These are phyloP conservation scores for Amblyraja radiata DNA, from an alignment of 2,797 vertebrate species.

Conservation along the genomic window DNA sequence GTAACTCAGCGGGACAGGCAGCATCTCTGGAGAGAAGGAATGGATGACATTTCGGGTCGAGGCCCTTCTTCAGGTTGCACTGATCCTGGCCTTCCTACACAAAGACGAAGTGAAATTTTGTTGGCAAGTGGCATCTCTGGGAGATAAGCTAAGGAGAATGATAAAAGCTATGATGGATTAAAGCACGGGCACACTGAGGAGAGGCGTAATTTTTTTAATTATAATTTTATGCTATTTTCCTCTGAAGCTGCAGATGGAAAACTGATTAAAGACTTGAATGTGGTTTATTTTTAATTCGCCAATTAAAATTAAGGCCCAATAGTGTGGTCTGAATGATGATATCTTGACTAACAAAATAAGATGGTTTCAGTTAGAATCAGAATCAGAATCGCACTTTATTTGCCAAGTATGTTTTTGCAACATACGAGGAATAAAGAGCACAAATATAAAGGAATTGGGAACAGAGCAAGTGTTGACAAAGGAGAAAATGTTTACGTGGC, in stretches of 20 bases:
- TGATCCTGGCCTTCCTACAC: neutral
- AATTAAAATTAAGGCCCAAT: neutral
- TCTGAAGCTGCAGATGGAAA: neutral
- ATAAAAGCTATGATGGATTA: neutral
- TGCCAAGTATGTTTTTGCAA: too few species aligned
- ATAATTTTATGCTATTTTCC: neutral
- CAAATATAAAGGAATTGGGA: neutral
- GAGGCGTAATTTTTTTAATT: neutral
- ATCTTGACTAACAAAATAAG: neutral
- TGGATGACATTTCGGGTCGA: too few species aligned
- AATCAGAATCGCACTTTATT: too few species aligned
- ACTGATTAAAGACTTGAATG: neutral
- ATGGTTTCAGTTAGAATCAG: neutral
- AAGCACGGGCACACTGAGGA: neutral
- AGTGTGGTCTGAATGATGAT: neutral
- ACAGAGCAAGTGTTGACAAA: neutral
- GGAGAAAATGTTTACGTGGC: neutral
- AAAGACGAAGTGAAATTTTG: conserved; percentile 19
- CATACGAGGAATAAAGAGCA: neutral
- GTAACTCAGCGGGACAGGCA: too few species aligned
- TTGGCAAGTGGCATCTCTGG: neutral
- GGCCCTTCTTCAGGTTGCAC: too few species aligned
- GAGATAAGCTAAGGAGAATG: neutral
- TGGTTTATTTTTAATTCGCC: neutral
- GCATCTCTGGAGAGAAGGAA: too few species aligned